phyloP scores from a whole-genome alignment of 2,797 vertebrate species.

The Enteromius thamalakanensis region DNA sequence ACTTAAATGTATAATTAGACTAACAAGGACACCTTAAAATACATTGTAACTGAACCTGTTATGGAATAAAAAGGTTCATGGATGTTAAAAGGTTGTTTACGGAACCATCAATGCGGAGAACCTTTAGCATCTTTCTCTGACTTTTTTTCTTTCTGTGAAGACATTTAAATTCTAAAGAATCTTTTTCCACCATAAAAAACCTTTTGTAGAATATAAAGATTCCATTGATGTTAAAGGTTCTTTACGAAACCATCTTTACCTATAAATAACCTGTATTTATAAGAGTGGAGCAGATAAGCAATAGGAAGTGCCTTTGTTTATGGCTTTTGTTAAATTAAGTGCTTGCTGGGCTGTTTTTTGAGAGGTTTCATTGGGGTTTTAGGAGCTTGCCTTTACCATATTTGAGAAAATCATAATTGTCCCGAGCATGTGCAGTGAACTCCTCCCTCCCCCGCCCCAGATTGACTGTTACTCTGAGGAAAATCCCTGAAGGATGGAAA shows the following conservation, averaged over 20 bases:
- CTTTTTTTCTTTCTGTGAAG: neutral
- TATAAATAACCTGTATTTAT: neutral
- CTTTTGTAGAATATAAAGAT: neutral
- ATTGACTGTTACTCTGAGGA: neutral
- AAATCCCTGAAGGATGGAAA: conserved; percentile 7
- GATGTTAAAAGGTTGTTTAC: neutral
- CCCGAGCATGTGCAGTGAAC: neutral
- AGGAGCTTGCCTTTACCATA: neutral
- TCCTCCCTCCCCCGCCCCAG: neutral
- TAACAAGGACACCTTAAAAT: too few species aligned
- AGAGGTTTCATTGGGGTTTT: neutral
- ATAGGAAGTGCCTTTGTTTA: neutral
- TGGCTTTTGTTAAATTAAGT: neutral
- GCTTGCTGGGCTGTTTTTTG: neutral
- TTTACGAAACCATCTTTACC: neutral
- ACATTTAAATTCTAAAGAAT: neutral
- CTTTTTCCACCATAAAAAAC: neutral
- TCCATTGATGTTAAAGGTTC: neutral
- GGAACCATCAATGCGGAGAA: neutral
- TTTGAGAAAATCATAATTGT: neutral
- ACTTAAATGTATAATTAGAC: too few species aligned
- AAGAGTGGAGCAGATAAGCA: neutral
- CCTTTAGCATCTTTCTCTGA: neutral
- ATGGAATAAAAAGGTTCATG: neutral
- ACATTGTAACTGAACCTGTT: neutral